Evolutionary conservation across 2,888 invertebrate species (phyloP).

Genomic region (Serrognathus titanus): DNA sequence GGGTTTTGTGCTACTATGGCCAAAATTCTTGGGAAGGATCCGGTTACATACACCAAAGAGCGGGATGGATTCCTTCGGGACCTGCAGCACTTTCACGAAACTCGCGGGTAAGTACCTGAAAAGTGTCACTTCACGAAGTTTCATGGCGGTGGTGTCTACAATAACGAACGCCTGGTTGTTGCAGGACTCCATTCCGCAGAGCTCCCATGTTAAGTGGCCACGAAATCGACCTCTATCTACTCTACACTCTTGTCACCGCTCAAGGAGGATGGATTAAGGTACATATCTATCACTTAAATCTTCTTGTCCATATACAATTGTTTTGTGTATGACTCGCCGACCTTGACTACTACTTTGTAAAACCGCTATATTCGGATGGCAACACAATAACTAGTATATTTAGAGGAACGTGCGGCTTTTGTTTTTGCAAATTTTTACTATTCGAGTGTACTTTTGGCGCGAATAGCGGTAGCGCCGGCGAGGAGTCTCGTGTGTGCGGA

Average conservation of each 20-base stretch:
- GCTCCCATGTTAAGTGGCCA: conserved; percentile 77
- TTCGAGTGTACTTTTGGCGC: conserved; percentile 9
- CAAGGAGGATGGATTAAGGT: conserved; percentile 96
- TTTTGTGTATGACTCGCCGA: conserved; percentile 17
- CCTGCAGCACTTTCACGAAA: conserved; percentile 86
- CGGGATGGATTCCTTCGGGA: conserved; percentile 79
- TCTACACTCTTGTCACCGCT: conserved; percentile 88
- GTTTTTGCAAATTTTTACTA: conserved; percentile 1
- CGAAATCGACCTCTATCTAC: conserved; percentile 86
- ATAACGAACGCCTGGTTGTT: conserved; percentile 30
- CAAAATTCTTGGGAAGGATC: conserved; percentile 64
- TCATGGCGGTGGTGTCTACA: conserved; percentile 12
- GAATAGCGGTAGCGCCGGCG: conserved; percentile 14
- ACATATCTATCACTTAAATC: conserved; percentile 33
- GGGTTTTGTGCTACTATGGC: conserved; percentile 53
- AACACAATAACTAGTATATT: conserved; percentile 6
- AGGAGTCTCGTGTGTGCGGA: conserved; percentile 27
- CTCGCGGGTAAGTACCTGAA: conserved; percentile 72
- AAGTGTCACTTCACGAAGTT: background rate
- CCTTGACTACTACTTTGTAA: conserved; percentile 23
- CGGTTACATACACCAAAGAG: conserved; percentile 73
- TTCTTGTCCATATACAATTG: conserved; percentile 1
- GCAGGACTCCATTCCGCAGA: conserved; percentile 63
- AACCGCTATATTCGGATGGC: conserved; percentile 17
- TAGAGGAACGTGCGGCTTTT: background rate